Percentiles rank a stretch among this genome's conserved stretches.
These are phyloP conservation scores for Platygyra sinensis DNA, from an alignment of 64 coral and sea anemone species.

Conservation along the genomic window DNA sequence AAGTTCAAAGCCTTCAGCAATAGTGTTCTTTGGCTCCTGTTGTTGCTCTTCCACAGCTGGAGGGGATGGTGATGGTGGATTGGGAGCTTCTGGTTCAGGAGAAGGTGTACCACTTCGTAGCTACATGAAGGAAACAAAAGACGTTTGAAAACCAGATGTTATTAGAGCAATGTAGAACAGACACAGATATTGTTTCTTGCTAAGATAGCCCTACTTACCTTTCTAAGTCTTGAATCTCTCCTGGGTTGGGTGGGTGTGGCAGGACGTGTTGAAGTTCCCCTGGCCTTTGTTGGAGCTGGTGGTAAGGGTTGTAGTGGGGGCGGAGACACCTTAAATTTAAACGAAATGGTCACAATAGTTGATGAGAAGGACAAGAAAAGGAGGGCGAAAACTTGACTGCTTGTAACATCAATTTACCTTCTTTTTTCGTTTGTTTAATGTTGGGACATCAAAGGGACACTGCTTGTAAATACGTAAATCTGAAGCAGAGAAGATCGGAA, in stretches of 20 bases:
- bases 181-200: neutral
- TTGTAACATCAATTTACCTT: slow-evolving; percentile 23
- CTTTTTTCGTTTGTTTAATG: slow-evolving; percentile 53
- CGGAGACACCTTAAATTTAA: neutral
- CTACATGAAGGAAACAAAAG: slow-evolving; percentile 22
- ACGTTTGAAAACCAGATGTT: neutral
- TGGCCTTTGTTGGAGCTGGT: slow-evolving; percentile 36
- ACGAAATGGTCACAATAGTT: neutral
- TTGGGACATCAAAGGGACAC: slow-evolving; percentile 56
- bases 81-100: neutral
- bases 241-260: slow-evolving; percentile 14
- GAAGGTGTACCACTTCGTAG: slow-evolving; percentile 29
- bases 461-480: slow-evolving; percentile 93
- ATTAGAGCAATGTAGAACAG: neutral
- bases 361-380: no score
- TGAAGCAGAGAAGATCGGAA: slow-evolving; percentile 82
- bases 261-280: slow-evolving; percentile 51
- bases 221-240: slow-evolving; percentile 63
- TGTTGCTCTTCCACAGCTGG: neutral
- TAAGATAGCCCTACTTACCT: slow-evolving; percentile 26
- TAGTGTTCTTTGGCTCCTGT: slow-evolving; percentile 6
- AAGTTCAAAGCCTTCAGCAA: slow-evolving; percentile 74
- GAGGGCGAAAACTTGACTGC: no score
- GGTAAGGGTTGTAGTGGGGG: neutral
- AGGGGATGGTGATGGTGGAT: neutral